Conservation (phyloP, 2,888 invertebrate species). For the Harpagoxenus sublaevis region DNA sequence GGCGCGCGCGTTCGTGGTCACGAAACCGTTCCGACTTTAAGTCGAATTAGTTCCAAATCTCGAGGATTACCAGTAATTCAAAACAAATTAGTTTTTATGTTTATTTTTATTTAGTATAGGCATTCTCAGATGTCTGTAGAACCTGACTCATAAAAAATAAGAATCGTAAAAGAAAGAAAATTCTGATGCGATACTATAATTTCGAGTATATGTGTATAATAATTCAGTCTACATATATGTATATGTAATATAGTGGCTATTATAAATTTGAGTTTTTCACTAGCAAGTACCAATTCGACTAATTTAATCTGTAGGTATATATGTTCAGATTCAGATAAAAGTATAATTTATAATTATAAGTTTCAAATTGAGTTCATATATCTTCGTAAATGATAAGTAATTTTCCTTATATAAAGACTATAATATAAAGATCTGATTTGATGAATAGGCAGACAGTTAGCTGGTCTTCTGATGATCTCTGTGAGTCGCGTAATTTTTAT, state of each 20-base stretch:
- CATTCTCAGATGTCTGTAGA: background rate
- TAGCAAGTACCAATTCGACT: too few relatives aligned
- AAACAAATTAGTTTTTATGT: background rate
- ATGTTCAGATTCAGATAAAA: background rate
- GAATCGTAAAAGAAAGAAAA: background rate
- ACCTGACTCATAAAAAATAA: background rate
- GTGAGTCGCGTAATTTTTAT: background rate
- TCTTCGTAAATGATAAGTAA: background rate
- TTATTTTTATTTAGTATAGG: background rate
- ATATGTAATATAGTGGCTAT: too few relatives aligned
- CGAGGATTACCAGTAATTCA: background rate
- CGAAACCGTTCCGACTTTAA: background rate
- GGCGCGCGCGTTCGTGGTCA: constrained; percentile 29
- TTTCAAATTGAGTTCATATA: background rate
- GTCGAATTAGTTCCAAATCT: background rate
- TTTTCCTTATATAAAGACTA: background rate
- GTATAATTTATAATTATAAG: background rate
- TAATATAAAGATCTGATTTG: background rate
- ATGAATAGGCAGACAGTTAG: too few relatives aligned
- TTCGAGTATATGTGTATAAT: too few relatives aligned
- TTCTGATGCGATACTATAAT: background rate
- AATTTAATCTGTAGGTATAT: background rate
- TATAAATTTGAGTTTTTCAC: too few relatives aligned
- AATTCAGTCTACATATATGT: background rate
- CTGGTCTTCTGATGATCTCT: background rate